A percentile compares a stretch with the other conserved stretches of the same genome.
These are phyloP conservation scores for Cyprinodon brontotheroides DNA, from an alignment of 2,113 vertebrate genomes.

Conservation along the genomic window DNA sequence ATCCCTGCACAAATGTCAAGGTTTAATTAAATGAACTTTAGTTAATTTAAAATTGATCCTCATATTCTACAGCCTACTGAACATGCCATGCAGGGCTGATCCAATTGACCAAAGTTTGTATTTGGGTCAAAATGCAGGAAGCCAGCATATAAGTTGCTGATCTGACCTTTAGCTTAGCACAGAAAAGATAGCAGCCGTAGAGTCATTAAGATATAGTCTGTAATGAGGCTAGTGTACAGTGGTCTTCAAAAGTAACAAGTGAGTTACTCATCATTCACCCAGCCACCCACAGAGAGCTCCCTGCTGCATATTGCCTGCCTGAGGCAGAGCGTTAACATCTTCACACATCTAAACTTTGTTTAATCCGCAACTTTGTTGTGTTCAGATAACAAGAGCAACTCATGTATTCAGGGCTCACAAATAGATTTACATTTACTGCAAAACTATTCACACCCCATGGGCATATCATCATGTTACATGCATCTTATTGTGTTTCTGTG, in stretches of 20 bases:
- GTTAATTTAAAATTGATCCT: conserved; percentile 44
- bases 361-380: conserved; percentile 6
- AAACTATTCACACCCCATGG: background rate
- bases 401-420: background rate
- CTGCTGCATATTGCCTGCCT: conserved; percentile 7
- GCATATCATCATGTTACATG: no score
- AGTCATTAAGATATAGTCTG: conserved; percentile 36
- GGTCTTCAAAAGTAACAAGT: conserved; percentile 14
- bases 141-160: conserved; percentile 39
- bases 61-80: conserved; percentile 29
- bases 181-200: conserved; percentile 23
- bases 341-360: conserved; percentile 8
- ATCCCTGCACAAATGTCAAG: conserved; percentile 50
- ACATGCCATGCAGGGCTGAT: conserved; percentile 1
- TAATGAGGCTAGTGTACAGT: conserved; percentile 37
- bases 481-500: no score
- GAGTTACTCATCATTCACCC: conserved; percentile 27
- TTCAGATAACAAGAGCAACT: background rate
- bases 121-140: conserved; percentile 41
- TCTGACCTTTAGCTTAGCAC: conserved; percentile 50
- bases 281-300: conserved; percentile 9
- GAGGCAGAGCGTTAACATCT: background rate
- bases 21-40: conserved; percentile 54
- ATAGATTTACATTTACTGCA: no score
- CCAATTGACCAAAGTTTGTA: conserved; percentile 38